Evolutionary conservation across 2,888 invertebrate species (phyloP), one percentile per base, ranked within the genome.

Genomic region (Euphydryas editha): DNA sequence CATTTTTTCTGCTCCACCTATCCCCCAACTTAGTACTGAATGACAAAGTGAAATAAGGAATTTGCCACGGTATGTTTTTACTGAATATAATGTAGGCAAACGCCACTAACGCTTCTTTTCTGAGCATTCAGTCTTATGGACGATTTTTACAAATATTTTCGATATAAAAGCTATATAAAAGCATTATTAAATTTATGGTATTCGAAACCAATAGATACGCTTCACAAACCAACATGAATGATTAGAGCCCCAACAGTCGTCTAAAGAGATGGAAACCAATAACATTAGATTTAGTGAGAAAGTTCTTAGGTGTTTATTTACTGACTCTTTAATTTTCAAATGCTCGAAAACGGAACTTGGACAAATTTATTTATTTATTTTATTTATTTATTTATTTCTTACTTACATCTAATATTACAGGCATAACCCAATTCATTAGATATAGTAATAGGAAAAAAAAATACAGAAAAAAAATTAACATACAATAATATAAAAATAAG

Each of bases 281-380:
- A 54, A 61, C 54, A 61, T 42, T 21, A 54, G 21, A 61, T 54
- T 42, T 54, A 54, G 47, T 61, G 61, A 36, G 18, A 54, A 61
- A 61, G 39, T 61, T 61, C 54, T 61, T 61, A 42, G 61, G 61
- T 24, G 42, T 51, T 36, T 36, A 39, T 21, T 42, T 61, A 20
- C 24, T 61, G 18, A 51, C 61, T 61, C 17, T 17, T 61, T 44
- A 54, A 61, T 20, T 39, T 61, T n/a, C 61, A 54, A 21, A 61
- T 42, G 39, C 51, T 61, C 39, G 61, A 61, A 42, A 61, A 18
- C 39, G 61, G 54, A 61, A 61, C 42, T 54, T 54, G 24, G 24
- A 61, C 37, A 36, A 36, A 39, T 20, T 61, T n/a, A n/a, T n/a
- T n/a, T n/a, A n/a, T n/a, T n/a, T n/a, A n/a, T n/a, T n/a, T n/a